phyloP scores from a whole-genome alignment of 1,140 invertebrate species.

The Drosophila ercepeae region DNA sequence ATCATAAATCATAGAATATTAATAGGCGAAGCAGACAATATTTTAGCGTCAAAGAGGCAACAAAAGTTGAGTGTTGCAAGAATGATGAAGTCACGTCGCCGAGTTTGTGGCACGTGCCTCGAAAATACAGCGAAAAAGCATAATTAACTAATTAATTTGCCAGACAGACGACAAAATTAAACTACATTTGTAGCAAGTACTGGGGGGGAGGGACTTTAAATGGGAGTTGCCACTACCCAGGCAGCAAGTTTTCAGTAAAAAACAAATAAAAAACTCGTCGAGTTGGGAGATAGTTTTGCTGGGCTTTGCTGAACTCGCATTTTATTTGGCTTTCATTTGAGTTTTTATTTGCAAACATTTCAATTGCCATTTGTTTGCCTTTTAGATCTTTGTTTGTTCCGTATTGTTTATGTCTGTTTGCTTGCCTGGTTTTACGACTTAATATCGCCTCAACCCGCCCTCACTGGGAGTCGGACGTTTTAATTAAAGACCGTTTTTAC shows the following conservation, averaged over 20 bases:
- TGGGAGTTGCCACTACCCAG: background rate
- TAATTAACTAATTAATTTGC: constrained; percentile 77
- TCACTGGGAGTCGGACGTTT: constrained; percentile 1
- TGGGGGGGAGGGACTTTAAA: constrained; percentile 1
- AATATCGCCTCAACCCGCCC: constrained; percentile 1
- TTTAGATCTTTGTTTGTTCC: constrained; percentile 29
- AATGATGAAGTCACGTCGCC: constrained; percentile 61
- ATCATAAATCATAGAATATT: constrained; percentile 43
- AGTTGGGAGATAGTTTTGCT: constrained; percentile 10
- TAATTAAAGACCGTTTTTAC: constrained; percentile 42
- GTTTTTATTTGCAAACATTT: constrained; percentile 54
- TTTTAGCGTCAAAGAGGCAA: background rate
- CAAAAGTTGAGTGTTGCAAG: constrained; percentile 29
- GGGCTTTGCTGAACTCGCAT: background rate
- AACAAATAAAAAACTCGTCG: background rate
- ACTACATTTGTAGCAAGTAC: constrained; percentile 29
- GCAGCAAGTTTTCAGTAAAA: constrained; percentile 22
- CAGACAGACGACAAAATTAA: constrained; percentile 28
- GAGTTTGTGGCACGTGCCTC: constrained; percentile 49
- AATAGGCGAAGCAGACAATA: constrained; percentile 42
- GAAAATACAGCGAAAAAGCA: constrained; percentile 49
- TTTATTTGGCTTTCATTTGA: constrained; percentile 28
- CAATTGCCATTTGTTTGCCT: constrained; percentile 33
- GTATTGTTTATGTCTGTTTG: constrained; percentile 32
- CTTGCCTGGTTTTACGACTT: constrained; percentile 42